These are phyloP conservation scores for Trachelus stipa DNA, from an alignment of 2,888 invertebrate species.

Conservation along the genomic window DNA sequence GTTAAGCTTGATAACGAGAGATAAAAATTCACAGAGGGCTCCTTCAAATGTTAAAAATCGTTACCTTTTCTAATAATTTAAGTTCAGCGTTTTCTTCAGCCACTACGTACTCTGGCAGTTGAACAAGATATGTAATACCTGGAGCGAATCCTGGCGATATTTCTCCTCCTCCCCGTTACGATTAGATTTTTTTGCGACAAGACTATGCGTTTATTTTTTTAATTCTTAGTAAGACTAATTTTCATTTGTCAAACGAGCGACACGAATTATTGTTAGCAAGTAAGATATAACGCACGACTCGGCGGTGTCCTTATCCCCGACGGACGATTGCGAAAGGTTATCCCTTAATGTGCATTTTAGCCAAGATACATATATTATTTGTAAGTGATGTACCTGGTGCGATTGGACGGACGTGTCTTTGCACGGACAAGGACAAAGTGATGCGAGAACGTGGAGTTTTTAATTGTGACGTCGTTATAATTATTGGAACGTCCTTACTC, in stretches of 20 bases:
- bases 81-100: not conserved
- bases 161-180: not conserved
- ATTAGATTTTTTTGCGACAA: not conserved
- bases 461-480: not conserved
- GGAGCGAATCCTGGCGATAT: not conserved
- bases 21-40: not conserved
- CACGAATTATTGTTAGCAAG: not conserved
- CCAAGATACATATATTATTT: slow-evolving; percentile 40
- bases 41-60: not conserved
- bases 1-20: not conserved
- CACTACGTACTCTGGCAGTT: not conserved
- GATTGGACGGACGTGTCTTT: slow-evolving; percentile 36
- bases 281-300: not conserved
- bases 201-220: not conserved
- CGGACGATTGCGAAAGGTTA: slow-evolving; percentile 32
- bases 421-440: slow-evolving; percentile 3
- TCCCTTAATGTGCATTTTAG: slow-evolving; percentile 39
- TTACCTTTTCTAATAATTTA: not conserved
- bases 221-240: slow-evolving; percentile 13
- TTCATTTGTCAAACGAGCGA: not conserved
- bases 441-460: not conserved
- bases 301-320: slow-evolving; percentile 1
- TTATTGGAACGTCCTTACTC: not conserved
- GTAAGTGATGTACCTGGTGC: slow-evolving; percentile 35
- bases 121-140: not conserved